phyloP scores from a whole-genome alignment of 1,140 invertebrate genomes.

The Contarinia nasturtii region DNA sequence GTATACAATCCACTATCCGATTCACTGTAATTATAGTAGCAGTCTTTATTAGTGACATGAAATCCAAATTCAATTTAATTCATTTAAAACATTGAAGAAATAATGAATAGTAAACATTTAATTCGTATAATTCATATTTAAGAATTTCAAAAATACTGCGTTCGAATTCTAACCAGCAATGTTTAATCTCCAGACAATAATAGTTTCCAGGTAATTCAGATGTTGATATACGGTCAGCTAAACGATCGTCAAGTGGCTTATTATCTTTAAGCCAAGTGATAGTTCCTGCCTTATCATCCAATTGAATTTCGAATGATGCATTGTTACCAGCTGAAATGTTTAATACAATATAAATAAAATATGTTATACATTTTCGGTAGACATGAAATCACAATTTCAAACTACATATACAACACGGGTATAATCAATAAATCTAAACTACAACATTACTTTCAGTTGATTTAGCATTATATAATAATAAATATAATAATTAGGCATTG shows the following conservation, averaged over 20 bases:
- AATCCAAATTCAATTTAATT: neutral
- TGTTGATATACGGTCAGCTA: conserved; percentile 53
- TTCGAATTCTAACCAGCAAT: conserved; percentile 38
- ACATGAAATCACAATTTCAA: no score
- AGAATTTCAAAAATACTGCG: no score
- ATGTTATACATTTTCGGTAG: neutral
- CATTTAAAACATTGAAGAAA: neutral
- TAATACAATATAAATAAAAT: neutral
- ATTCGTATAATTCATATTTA: no score
- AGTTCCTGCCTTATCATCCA: conserved; percentile 33
- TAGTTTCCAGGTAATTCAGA: conserved; percentile 29
- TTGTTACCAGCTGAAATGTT: conserved; percentile 58
- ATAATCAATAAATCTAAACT: no score
- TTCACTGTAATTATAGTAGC: conserved; percentile 32
- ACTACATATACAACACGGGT: no score
- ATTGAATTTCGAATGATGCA: conserved; percentile 63
- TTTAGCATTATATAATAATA: no score
- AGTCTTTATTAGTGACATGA: no score
- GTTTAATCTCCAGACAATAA: conserved; percentile 55
- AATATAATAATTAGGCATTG: no score
- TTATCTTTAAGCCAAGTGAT: conserved; percentile 85
- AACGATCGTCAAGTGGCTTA: conserved; percentile 51
- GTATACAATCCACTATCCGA: conserved; percentile 82
- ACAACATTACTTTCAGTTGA: no score
- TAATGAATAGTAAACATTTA: neutral